Percentiles rank a stretch among this genome's conserved stretches.
phyloP scores from a whole-genome alignment of 92 coral and sea anemone species.

The Bergia sp. region DNA sequence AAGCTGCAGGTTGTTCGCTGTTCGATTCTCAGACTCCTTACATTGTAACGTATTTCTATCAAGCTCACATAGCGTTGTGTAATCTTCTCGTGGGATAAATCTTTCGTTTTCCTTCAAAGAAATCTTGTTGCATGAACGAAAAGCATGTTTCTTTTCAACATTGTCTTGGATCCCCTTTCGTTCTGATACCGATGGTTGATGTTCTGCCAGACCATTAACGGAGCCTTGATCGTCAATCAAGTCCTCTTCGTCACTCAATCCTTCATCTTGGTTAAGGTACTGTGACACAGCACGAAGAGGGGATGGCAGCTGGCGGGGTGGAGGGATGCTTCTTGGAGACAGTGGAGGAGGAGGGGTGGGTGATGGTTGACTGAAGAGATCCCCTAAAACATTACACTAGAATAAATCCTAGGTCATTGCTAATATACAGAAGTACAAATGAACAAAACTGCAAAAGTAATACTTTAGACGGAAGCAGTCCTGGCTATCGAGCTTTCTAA shows the following conservation, averaged over 20 bases:
- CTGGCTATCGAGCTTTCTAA: too few species aligned
- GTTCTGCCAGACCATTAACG: not conserved
- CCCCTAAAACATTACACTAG: conserved; percentile 23
- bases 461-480: too few species aligned
- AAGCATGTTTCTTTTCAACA: not conserved
- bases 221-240: conserved; percentile 16
- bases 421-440: not conserved
- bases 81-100: not conserved
- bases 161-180: not conserved
- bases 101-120: not conserved
- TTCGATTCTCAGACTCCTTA: not conserved
- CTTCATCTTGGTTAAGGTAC: conserved; percentile 57
- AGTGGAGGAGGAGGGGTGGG: conserved; percentile 72
- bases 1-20: not conserved
- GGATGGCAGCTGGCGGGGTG: conserved; percentile 62
- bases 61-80: not conserved
- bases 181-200: not conserved
- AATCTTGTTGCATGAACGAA: not conserved
- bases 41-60: not conserved
- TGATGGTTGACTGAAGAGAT: conserved; percentile 34
- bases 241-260: conserved; percentile 57
- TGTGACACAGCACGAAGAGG: conserved; percentile 67
- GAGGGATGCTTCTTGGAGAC: conserved; percentile 66
- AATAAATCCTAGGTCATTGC: not conserved
- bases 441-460: not conserved